Evolutionary conservation across 2,113 vertebrate genomes (phyloP).

Genomic region (Thomomys bottae): DNA sequence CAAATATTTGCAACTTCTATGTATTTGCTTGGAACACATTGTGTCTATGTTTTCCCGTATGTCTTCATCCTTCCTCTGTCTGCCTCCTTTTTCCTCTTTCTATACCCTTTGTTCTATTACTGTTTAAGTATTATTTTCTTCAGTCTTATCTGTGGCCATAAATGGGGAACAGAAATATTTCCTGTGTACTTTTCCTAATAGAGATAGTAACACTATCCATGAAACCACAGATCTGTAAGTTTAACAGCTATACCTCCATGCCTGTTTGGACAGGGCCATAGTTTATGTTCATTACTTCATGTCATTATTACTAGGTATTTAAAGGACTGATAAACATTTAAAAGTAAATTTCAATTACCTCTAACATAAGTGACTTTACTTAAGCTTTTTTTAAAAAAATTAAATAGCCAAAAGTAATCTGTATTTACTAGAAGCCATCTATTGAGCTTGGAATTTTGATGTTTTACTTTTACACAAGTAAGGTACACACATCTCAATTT

Average conservation of each 20-base stretch:
- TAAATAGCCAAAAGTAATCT: neutral
- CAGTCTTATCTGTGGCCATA: neutral
- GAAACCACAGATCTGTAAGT: neutral
- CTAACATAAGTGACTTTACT: neutral
- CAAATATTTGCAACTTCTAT: neutral
- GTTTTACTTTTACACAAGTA: neutral
- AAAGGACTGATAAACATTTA: neutral
- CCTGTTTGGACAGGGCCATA: neutral
- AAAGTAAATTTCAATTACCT: neutral
- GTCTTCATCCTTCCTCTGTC: neutral
- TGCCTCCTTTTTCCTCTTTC: neutral
- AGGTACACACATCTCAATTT: no score
- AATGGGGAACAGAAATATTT: neutral
- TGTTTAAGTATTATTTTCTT: neutral
- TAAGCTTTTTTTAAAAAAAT: neutral
- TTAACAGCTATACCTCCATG: neutral
- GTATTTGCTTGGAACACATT: neutral
- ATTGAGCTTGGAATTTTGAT: neutral
- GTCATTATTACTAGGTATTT: neutral
- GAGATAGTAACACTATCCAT: neutral
- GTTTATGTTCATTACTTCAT: neutral
- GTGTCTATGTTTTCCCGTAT: fast-evolving
- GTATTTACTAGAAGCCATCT: neutral
- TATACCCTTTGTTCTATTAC: neutral
- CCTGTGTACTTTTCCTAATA: neutral